Evolutionary conservation across 2,888 invertebrate species (phyloP).

Genomic region (Meta bourneti): DNA sequence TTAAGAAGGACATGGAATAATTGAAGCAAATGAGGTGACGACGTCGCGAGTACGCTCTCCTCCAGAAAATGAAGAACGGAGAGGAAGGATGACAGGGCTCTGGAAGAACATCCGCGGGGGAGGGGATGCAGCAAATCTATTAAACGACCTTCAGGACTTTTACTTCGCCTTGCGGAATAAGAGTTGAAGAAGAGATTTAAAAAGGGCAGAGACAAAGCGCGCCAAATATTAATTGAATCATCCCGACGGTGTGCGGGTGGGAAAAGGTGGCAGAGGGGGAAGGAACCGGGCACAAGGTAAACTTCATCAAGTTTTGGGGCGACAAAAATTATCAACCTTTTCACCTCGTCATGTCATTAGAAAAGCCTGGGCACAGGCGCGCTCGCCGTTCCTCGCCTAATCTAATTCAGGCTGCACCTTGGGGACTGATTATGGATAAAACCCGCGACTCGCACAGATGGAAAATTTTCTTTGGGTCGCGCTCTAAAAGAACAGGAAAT

Average conservation of each 20-base stretch:
- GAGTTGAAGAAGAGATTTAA: slow-evolving; percentile 66
- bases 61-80: slow-evolving; percentile 48
- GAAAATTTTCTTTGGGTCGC: slow-evolving; percentile 26
- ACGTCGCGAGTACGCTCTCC: neutral
- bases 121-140: slow-evolving; percentile 60
- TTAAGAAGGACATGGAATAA: slow-evolving; percentile 48
- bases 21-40: slow-evolving; percentile 65
- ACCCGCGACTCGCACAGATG: slow-evolving; percentile 19
- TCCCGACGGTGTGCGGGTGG: slow-evolving; percentile 7
- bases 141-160: slow-evolving; percentile 70
- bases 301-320: slow-evolving; percentile 71
- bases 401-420: slow-evolving; percentile 70
- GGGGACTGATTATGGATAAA: slow-evolving; percentile 57
- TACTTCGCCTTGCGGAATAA: slow-evolving; percentile 11
- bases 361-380: slow-evolving; percentile 21
- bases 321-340: slow-evolving; percentile 69
- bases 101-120: neutral
- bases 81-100: neutral
- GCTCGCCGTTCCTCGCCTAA: slow-evolving; percentile 28
- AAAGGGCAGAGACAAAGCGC: slow-evolving; percentile 42
- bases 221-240: slow-evolving; percentile 73
- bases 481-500: slow-evolving; percentile 57
- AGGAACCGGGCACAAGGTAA: slow-evolving; percentile 64
- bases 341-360: slow-evolving; percentile 68
- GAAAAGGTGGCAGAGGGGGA: slow-evolving; percentile 14